These are phyloP conservation scores for Muntiacus muntjak DNA, from an alignment of 2,113 vertebrate species.

Conservation along the genomic window DNA sequence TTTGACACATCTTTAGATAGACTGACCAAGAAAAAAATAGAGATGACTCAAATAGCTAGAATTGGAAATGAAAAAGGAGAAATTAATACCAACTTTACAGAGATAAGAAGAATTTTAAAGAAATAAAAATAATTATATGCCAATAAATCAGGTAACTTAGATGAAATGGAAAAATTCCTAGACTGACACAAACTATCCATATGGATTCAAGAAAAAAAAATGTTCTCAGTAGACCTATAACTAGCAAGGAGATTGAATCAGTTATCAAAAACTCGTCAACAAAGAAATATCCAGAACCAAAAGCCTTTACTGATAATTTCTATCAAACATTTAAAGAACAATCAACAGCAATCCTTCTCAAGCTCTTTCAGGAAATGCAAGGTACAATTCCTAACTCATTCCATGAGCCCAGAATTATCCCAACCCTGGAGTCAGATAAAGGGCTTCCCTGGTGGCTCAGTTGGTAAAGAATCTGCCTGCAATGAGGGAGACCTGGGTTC, in stretches of 20 bases:
- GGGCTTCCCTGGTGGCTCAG: background rate
- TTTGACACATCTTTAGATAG: background rate
- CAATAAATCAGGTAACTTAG: background rate
- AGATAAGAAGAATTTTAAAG: background rate
- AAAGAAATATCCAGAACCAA: background rate
- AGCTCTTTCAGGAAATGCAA: background rate
- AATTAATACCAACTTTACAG: background rate
- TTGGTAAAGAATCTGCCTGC: background rate
- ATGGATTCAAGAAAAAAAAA: background rate
- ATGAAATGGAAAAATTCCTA: background rate
- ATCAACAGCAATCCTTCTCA: background rate
- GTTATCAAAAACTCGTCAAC: background rate
- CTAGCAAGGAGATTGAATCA: background rate
- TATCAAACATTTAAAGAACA: background rate
- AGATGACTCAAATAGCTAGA: background rate
- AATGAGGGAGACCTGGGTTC: background rate
- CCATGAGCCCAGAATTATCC: background rate
- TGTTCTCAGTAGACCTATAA: background rate
- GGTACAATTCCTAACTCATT: background rate
- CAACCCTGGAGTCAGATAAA: background rate
- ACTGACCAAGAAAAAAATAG: background rate
- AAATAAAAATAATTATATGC: background rate
- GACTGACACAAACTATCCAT: background rate
- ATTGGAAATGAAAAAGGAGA: background rate
- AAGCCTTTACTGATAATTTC: background rate